Evolutionary conservation across 1,140 invertebrate species (phyloP).

Genomic region (Orchesella cincta): DNA sequence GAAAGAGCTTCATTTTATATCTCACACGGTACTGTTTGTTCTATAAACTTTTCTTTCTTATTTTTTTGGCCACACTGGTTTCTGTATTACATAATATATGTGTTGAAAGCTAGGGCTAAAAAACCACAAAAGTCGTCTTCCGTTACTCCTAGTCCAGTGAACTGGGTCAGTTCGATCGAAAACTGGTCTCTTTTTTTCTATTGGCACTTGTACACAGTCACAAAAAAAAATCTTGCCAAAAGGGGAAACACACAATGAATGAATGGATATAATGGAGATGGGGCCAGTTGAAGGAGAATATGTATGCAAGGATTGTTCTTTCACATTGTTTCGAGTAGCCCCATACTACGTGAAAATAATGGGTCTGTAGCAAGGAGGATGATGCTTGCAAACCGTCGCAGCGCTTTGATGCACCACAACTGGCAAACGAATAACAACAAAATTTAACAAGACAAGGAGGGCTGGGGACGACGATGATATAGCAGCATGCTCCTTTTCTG

Average conservation of each 20-base stretch:
- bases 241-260: neutral
- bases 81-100: neutral
- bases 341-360: neutral
- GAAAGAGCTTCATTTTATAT: neutral
- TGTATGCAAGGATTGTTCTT: neutral
- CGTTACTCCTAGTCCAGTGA: slow-evolving; percentile 35
- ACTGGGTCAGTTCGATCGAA: slow-evolving; percentile 49
- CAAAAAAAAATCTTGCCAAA: slow-evolving; percentile 14
- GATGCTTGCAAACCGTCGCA: neutral
- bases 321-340: slow-evolving; percentile 19
- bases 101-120: neutral
- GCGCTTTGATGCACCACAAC: slow-evolving; percentile 18
- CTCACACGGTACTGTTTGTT: neutral
- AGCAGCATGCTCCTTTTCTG: neutral
- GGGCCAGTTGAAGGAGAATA: neutral
- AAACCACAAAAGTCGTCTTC: slow-evolving; percentile 5
- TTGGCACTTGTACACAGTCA: neutral
- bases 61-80: neutral
- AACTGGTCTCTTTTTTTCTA: slow-evolving; percentile 9
- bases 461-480: neutral
- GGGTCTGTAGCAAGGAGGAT: neutral
- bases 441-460: neutral
- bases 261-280: slow-evolving; percentile 2
- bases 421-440: neutral
- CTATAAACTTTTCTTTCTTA: neutral